Conservation (phyloP, 2,113 vertebrate genomes). For the Tiliqua scincoides region DNA sequence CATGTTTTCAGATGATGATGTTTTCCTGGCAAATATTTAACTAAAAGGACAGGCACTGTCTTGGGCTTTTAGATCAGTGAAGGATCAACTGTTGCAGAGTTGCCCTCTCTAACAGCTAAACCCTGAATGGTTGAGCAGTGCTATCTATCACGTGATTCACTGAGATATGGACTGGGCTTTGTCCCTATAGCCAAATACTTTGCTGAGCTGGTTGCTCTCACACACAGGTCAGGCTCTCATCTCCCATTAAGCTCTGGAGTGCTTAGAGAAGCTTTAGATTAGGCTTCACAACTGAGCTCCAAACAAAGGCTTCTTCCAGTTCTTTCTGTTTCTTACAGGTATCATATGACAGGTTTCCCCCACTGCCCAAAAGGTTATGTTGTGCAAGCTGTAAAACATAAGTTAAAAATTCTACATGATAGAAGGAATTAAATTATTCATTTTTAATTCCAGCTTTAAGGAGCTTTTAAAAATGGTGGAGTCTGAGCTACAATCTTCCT, state of each 20-base stretch:
- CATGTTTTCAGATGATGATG: no score
- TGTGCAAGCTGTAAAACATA: background rate
- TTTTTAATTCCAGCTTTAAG: background rate
- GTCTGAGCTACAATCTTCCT: background rate
- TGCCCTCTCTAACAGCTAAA: no score
- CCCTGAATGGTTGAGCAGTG: background rate
- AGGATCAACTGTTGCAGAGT: no score
- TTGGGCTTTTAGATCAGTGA: no score
- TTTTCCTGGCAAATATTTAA: no score
- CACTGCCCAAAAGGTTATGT: background rate
- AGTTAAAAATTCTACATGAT: background rate
- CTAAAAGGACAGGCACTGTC: no score
- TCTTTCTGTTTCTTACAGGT: background rate
- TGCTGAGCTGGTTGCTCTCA: background rate
- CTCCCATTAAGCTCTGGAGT: no score
- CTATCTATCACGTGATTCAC: background rate
- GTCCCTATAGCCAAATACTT: background rate
- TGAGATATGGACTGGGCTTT: background rate
- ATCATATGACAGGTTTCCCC: background rate
- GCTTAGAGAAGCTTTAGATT: background rate
- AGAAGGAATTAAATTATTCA: background rate
- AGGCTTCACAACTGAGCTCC: background rate
- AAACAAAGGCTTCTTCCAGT: background rate
- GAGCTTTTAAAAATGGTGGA: background rate
- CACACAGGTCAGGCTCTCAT: no score